A percentile compares a stretch with the other conserved stretches of the same genome.
phyloP scores from a whole-genome alignment of 2,797 vertebrate genomes.

The Scolopax rusticola region DNA sequence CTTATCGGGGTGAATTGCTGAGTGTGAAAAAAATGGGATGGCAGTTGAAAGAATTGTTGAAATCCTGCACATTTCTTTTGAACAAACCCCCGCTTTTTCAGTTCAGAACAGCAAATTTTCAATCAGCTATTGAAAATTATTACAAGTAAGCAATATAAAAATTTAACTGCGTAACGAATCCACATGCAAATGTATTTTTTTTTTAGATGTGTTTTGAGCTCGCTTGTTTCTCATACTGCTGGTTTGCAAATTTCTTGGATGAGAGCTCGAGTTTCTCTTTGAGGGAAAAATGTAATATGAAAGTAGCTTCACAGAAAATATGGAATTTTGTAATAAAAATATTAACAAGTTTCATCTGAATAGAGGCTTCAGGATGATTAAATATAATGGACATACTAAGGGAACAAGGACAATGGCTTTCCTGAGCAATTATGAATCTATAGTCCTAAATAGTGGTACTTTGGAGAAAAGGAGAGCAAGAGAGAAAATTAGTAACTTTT shows the following conservation, averaged over 20 bases:
- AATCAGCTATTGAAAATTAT: neutral
- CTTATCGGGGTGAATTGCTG: neutral
- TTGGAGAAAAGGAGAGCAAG: slow-evolving; percentile 43
- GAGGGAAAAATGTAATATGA: neutral
- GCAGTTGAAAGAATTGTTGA: neutral
- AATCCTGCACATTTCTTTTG: neutral
- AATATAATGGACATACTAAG: slow-evolving; percentile 46
- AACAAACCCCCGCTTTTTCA: neutral
- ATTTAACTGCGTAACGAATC: neutral
- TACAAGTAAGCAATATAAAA: neutral
- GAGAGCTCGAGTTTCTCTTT: neutral
- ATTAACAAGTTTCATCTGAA: slow-evolving; percentile 42
- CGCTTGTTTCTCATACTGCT: neutral
- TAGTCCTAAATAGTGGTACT: slow-evolving; percentile 44
- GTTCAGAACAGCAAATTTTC: neutral
- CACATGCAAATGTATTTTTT: too few relatives aligned
- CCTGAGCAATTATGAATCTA: slow-evolving; percentile 35
- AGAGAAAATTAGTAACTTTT: slow-evolving; percentile 56
- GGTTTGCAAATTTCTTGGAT: neutral
- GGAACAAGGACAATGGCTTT: slow-evolving; percentile 29
- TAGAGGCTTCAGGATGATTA: slow-evolving; percentile 32
- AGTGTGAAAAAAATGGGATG: neutral
- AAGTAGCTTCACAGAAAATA: slow-evolving; percentile 4
- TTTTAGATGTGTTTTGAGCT: neutral
- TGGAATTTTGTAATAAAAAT: slow-evolving; percentile 29